These are phyloP conservation scores for Coracopsis vasa DNA, from an alignment of 2,113 vertebrate genomes.

Conservation along the genomic window DNA sequence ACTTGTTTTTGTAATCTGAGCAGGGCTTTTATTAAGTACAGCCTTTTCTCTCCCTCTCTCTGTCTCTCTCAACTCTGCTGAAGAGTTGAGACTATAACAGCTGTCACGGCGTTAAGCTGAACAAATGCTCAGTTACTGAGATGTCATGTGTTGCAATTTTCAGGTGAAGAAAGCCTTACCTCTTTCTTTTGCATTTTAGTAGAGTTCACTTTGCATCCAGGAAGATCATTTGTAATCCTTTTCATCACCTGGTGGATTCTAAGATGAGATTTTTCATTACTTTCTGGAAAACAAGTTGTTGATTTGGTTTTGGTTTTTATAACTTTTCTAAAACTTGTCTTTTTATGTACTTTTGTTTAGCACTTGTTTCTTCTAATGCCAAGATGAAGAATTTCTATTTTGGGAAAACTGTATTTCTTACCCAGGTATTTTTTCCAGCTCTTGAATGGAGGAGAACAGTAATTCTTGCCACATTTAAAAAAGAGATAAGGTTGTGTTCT, in stretches of 20 bases:
- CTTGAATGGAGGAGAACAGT: neutral
- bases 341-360: neutral
- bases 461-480: neutral
- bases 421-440: neutral
- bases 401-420: neutral
- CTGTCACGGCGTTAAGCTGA: neutral
- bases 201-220: neutral
- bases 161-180: constrained; percentile 47
- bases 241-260: neutral
- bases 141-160: neutral
- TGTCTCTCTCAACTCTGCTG: neutral
- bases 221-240: neutral
- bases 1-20: constrained; percentile 8
- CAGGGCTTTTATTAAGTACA: constrained; percentile 7
- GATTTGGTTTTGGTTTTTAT: neutral
- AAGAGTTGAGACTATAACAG: neutral
- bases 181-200: constrained; percentile 30
- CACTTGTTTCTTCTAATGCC: neutral
- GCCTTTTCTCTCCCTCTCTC: neutral
- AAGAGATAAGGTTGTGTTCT: neutral
- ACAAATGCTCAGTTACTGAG: neutral
- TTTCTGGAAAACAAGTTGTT: neutral
- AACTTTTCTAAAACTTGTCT: neutral
- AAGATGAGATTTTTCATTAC: neutral
- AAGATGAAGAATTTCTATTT: neutral